Base-by-base conservation (phyloP, 2,113 vertebrate species). In the Onychostruthus taczanowskii region DNA sequence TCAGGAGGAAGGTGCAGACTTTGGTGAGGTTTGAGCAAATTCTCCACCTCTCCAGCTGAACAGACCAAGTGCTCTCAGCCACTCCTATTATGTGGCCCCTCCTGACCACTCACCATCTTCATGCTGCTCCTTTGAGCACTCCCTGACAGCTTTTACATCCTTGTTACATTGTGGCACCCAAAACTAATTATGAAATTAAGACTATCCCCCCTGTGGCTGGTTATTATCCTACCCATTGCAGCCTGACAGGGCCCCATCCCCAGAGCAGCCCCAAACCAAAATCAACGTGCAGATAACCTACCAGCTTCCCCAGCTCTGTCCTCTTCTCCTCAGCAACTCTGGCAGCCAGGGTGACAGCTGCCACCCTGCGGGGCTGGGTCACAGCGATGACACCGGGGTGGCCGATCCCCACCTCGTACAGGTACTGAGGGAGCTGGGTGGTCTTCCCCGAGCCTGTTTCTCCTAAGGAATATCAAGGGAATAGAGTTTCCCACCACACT, bases 361-460 rank as follows among this genome's bases (percentile, higher is more conserved):
- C 99, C 2, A 99, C 99, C 24, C 99, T 97, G 9, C 99, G 99
- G 28, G 99, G 99, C 93, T 99, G 99, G 13, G 99, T 99, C 95
- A 99, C 97, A 3, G 98, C 99, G 1, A 99, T 97, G 80, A 98
- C 1, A 2, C 99, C 99, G 56, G 99, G 98, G 18, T 97, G 98
- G 5, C 99, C 98, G 6, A 99, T 98, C 23, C 99, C 98, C 1
- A 90, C 98, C 93, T 99, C 99, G 1, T 99, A 99, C 50, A 99
- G 98, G 87, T 99, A 99, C 97, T 99, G 99, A 5, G 99, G 99
- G 50, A 99, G 97, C 98, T 99, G 99, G 4, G 99, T 99, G 37
- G 99, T 99, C 97, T 99, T 99, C 53, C 99, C 99, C 1, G 99
- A 99, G 62, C 99, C 99, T 0, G 99, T 99, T 97, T 99, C 99